Base-by-base conservation (phyloP, 2,113 vertebrate genomes). In the Poecilia latipinna region DNA sequence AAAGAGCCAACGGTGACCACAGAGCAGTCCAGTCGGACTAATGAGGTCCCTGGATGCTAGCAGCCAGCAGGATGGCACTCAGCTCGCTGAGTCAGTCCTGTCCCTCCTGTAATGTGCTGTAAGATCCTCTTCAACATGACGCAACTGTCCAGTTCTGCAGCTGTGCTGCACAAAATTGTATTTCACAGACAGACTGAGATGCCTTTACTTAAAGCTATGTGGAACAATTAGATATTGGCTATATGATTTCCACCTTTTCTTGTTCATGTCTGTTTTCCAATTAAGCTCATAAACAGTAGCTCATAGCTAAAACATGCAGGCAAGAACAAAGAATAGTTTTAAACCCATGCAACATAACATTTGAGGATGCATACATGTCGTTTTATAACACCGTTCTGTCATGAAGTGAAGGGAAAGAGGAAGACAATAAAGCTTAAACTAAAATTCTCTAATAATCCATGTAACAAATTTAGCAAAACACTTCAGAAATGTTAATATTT, bases 11-110 rank as follows among this genome's bases (percentile, higher is more conserved):
- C 60, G 32, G 70, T 79, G 80, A 82, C 89, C 82, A 77, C 28
- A 5, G 70, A 57, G 48, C 69, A 29, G 57, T 64, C 72, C 64
- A 69, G 61, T 77, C 29, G 28, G 79, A 75, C 78, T 91, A 91
- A 91, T 91, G 86, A 91, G 89, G 80, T 88, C 87, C 84, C 89
- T 67, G 68, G 89, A 57, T 71, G 57, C 79, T 31, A 0, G 29
- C 26, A 33, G 63, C 32, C 83, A n/a, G 74, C 83, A 78, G 78
- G 83, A 70, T 29, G 66, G 63, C 6, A 12, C 48, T 51, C 54
- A 13, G 75, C 83, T 28, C 22, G 51, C 82, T 81, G 85, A 74
- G 85, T 83, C 72, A 32, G 64, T 77, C 42, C 66, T 42, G 70
- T 78, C 82, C 75, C 33, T 57, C 61, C n/a, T 88, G 77, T 75